These are phyloP conservation scores for Phenganax marumi DNA, from an alignment of 92 coral and sea anemone genomes.

Conservation along the genomic window DNA sequence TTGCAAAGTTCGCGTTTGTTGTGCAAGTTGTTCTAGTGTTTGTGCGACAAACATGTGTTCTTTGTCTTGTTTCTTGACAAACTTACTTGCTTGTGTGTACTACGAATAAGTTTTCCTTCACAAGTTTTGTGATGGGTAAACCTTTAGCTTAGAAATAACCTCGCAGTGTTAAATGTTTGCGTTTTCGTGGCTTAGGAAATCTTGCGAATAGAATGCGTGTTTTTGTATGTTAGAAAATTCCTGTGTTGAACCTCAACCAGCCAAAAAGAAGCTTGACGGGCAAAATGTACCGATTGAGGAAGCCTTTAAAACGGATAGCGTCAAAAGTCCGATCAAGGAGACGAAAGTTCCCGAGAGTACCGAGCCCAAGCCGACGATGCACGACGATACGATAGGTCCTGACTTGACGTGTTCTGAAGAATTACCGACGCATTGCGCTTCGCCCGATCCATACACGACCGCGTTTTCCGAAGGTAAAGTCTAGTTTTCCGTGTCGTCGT, in stretches of 20 bases:
- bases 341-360: slow-evolving; percentile 9
- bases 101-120: no score
- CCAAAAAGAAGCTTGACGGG: slow-evolving; percentile 24
- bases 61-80: no score
- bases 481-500: no score
- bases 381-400: slow-evolving; percentile 27
- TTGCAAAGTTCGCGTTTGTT: no score
- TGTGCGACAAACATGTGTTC: no score
- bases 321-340: neutral
- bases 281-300: neutral
- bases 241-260: slow-evolving; percentile 6
- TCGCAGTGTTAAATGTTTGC: no score
- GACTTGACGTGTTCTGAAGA: slow-evolving; percentile 40
- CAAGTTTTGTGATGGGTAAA: no score
- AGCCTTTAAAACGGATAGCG: neutral
- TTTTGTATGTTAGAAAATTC: neutral
- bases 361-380: neutral
- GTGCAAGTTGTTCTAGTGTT: no score
- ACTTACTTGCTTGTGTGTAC: no score
- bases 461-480: neutral
- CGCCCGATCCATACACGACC: slow-evolving; percentile 37
- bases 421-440: slow-evolving; percentile 37
- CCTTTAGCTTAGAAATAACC: no score
- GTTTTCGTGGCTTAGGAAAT: no score
- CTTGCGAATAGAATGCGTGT: no score